Evolutionary conservation across 1,140 invertebrate genomes (phyloP), one percentile per base, ranked within the genome.

Genomic region (Lanistes nyassanus): DNA sequence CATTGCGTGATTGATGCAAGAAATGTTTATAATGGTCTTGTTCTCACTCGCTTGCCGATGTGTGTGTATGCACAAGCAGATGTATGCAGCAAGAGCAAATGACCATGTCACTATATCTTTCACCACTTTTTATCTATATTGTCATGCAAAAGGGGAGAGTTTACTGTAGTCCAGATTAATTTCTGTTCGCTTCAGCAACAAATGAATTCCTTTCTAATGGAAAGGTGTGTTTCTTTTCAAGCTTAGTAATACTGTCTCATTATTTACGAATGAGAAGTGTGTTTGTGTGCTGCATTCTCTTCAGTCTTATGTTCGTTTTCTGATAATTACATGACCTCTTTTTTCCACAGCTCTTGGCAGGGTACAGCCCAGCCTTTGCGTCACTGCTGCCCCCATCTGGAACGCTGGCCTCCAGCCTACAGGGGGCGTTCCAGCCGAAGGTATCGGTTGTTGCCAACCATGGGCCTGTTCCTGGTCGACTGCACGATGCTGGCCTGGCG

Each of bases 341-440:
- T 76, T 76, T 51, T 67, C 77, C 47, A 6, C 81, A 90, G 88
- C 75, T 85, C 29, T 51, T 80, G 39, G 73, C 76, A 3, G 74
- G 60, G 58, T 70, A 74, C 73, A 75, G 87, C 88, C 93, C 95
- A 2, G 92, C 93, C 60, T 95, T 96, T 87, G 94, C 93, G 66
- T 92, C 95, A 5, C 92, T 95, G 67, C 90, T 97, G 29, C 95
- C 96, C 87, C 82, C 94, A 91, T 80, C 93, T 92, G 83, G 92
- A 91, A 51, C 90, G 92, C 86, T 94, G 92, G 80, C 93, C 93
- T 81, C 95, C 93, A 60, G 95, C 91, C 89, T 95, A 93, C 88
- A 89, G 94, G 81, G 92, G 93, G 92, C 95, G 73, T 96, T 96
- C 88, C 94, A 96, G 82, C 96, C 96, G 82, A 97, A 97, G 94